A percentile compares a stretch with the other conserved stretches of the same genome.
phyloP scores from a whole-genome alignment of 2,113 vertebrate genomes.

The Hippocampus comes region DNA sequence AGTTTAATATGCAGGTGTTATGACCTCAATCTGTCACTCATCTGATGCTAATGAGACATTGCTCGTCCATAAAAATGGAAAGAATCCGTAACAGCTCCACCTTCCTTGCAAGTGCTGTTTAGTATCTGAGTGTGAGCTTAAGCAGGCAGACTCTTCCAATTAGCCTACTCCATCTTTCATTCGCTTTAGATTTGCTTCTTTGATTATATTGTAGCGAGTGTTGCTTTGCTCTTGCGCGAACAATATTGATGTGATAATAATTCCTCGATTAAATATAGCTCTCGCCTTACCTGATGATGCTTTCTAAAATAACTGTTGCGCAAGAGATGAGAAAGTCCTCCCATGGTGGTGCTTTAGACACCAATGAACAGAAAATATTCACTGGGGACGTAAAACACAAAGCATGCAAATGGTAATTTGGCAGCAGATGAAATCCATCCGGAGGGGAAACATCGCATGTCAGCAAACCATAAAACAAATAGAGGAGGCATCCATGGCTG shows the following conservation, averaged over 20 bases:
- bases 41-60: conserved; percentile 21
- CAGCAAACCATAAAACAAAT: conserved; percentile 3
- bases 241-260: conserved; percentile 7
- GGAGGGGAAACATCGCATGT: background rate
- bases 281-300: background rate
- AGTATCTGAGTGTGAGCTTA: background rate
- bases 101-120: background rate
- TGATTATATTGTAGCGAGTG: background rate
- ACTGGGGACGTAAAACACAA: conserved; percentile 1
- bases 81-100: background rate
- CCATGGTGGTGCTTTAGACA: background rate
- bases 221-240: background rate
- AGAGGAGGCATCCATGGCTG: background rate
- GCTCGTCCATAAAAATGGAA: background rate
- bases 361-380: background rate
- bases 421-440: conserved; percentile 3
- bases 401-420: conserved; percentile 10
- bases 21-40: conserved; percentile 17
- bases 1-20: conserved; percentile 12
- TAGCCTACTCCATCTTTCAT: background rate
- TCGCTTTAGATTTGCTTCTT: background rate
- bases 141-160: background rate
- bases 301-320: background rate
- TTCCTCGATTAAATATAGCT: background rate
- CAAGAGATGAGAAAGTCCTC: conserved; percentile 1